These are phyloP conservation scores for Prostheceraeus crozeri DNA, from an alignment of 2,888 invertebrate species.

Conservation along the genomic window DNA sequence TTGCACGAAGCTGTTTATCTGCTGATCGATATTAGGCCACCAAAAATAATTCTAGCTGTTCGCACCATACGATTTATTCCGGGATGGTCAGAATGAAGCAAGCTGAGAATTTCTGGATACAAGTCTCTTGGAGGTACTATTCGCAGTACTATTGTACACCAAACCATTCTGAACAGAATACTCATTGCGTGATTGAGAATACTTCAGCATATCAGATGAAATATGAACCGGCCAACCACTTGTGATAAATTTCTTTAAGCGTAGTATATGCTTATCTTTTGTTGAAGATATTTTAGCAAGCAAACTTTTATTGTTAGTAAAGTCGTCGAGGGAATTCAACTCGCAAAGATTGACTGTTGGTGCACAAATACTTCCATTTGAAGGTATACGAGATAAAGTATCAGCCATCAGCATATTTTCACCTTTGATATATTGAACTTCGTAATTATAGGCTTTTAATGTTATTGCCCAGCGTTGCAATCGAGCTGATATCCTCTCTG, in stretches of 20 bases:
- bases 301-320: slow-evolving; percentile 18
- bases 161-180: slow-evolving; percentile 24
- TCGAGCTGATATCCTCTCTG: slow-evolving; percentile 41
- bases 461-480: slow-evolving; percentile 43
- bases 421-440: slow-evolving; percentile 44
- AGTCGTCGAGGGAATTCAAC: slow-evolving; percentile 8
- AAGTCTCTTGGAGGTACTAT: too few species aligned
- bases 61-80: too few species aligned
- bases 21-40: too few species aligned
- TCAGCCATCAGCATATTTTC: slow-evolving; percentile 45
- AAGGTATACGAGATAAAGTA: slow-evolving; percentile 44
- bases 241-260: neutral
- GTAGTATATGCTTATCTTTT: neutral
- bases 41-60: too few species aligned
- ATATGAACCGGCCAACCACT: slow-evolving; percentile 24
- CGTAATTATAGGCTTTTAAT: slow-evolving; percentile 48
- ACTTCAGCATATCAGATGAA: slow-evolving; percentile 5
- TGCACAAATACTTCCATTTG: neutral
- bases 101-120: too few species aligned
- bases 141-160: slow-evolving; percentile 14
- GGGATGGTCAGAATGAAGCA: too few species aligned
- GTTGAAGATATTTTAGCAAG: neutral
- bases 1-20: too few species aligned
- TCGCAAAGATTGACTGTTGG: neutral
- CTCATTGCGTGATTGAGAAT: slow-evolving; percentile 17